Percentiles rank a stretch among this genome's conserved stretches.
Evolutionary conservation across 2,113 vertebrate genomes (phyloP).

Genomic region (Elephantulus edwardii): DNA sequence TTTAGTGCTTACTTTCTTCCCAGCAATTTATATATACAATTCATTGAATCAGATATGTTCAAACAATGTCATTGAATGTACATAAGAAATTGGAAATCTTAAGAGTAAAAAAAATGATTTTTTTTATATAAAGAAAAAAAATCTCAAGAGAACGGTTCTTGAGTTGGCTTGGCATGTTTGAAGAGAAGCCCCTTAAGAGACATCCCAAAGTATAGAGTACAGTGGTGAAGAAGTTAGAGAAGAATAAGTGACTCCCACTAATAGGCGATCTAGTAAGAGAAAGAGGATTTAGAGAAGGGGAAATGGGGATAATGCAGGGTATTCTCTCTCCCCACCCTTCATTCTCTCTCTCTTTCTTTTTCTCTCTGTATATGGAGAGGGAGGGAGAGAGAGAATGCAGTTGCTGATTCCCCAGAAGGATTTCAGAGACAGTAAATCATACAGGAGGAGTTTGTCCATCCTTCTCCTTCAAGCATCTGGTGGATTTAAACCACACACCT

Average conservation of each 20-base stretch:
- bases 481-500: too few species aligned
- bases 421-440: too few species aligned
- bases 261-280: not conserved
- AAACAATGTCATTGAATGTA: not conserved
- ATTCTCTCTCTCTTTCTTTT: too few species aligned
- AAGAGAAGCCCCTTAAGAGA: not conserved
- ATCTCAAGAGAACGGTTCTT: not conserved
- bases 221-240: not conserved
- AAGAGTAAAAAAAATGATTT: not conserved
- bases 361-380: too few species aligned
- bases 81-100: not conserved
- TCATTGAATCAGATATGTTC: not conserved
- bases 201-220: not conserved
- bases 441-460: too few species aligned
- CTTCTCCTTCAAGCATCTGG: too few species aligned
- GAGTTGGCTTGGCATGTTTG: not conserved
- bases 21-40: not conserved
- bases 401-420: too few species aligned
- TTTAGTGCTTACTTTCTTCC: not conserved
- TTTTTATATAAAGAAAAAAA: not conserved
- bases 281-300: too few species aligned
- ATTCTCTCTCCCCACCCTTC: too few species aligned
- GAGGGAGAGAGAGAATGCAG: too few species aligned
- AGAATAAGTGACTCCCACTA: not conserved
- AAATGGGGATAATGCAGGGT: not conserved